Conservation (phyloP, 2,888 invertebrate species). For the Macaria liturata region DNA sequence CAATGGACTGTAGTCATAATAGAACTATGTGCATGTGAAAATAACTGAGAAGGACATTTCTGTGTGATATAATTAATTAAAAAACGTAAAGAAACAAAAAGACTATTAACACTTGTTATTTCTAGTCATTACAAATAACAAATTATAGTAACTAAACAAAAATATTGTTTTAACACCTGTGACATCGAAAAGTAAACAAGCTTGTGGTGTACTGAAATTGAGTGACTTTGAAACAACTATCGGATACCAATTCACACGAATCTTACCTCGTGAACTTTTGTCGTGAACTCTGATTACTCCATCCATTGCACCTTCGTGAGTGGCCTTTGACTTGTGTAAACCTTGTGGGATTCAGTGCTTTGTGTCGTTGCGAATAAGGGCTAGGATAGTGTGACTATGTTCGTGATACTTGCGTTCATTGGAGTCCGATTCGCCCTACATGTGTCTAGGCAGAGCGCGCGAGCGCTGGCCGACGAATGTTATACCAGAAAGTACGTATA, state of each 20-base stretch:
- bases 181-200: too few relatives aligned
- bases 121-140: too few relatives aligned
- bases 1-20: too few relatives aligned
- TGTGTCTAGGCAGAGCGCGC: conserved; percentile 74
- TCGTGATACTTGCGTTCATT: conserved; percentile 75
- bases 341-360: conserved; percentile 22
- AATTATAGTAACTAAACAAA: too few relatives aligned
- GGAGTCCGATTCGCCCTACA: conserved; percentile 74
- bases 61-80: too few relatives aligned
- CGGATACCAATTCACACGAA: too few relatives aligned
- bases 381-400: conserved; percentile 60
- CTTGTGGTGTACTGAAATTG: not conserved
- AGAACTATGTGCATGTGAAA: too few relatives aligned
- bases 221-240: conserved; percentile 3
- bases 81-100: too few relatives aligned
- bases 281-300: conserved; percentile 10
- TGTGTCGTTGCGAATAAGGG: conserved; percentile 28
- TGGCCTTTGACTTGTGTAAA: conserved; percentile 20
- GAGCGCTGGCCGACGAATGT: conserved; percentile 76
- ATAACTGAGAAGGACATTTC: too few relatives aligned
- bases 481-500: conserved; percentile 77
- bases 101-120: too few relatives aligned
- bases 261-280: conserved; percentile 8
- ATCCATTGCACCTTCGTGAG: conserved; percentile 7
- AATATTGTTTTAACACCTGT: too few relatives aligned